phyloP scores from a whole-genome alignment of 2,888 invertebrate species.

The Cephus nigrinus region DNA sequence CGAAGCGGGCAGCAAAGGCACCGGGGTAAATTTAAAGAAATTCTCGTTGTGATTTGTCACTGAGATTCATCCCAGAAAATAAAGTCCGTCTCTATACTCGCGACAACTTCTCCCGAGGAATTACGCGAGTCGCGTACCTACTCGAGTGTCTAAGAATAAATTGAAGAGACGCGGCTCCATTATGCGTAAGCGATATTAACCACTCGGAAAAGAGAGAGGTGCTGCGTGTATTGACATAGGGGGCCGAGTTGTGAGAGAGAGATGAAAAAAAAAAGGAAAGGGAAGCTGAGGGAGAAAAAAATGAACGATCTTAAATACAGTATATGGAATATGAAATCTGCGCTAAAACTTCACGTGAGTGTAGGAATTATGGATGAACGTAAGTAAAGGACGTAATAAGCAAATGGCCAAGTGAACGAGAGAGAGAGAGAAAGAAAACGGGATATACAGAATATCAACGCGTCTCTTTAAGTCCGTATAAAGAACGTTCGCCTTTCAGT shows the following conservation, averaged over 20 bases:
- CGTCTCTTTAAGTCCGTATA: neutral
- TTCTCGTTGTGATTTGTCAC: neutral
- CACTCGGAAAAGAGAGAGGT: neutral
- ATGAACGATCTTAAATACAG: neutral
- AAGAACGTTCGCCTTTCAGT: neutral
- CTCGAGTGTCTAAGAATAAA: neutral
- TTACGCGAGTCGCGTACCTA: neutral
- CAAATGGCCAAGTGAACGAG: neutral
- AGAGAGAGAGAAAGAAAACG: neutral
- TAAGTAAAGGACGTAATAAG: neutral
- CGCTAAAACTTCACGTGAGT: neutral
- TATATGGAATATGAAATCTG: neutral
- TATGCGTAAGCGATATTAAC: neutral
- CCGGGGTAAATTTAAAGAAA: neutral
- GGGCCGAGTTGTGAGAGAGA: conserved; percentile 9
- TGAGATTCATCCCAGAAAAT: neutral
- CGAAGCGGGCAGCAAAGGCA: neutral
- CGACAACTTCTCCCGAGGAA: neutral
- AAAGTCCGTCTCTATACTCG: neutral
- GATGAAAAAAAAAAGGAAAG: neutral
- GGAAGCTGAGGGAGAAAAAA: neutral
- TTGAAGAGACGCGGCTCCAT: neutral
- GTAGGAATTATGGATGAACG: neutral
- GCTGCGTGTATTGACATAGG: neutral
- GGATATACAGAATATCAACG: neutral